phyloP scores from a whole-genome alignment of 2,888 invertebrate genomes.

The Timema podura region DNA sequence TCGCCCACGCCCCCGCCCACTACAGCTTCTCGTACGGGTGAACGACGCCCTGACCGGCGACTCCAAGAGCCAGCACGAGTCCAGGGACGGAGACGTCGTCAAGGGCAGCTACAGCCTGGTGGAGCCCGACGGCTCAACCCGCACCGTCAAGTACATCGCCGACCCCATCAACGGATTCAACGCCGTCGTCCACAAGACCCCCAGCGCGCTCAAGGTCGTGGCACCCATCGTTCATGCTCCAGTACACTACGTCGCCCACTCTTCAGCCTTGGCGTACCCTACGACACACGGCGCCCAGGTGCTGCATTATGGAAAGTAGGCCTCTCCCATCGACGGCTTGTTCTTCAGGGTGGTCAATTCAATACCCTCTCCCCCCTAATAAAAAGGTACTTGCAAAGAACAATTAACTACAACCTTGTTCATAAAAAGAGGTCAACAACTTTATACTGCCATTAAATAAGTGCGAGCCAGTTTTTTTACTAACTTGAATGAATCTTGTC shows the following conservation, averaged over 20 bases:
- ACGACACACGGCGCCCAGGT: background rate
- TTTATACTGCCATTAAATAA: no score
- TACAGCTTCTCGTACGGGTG: conserved; percentile 29
- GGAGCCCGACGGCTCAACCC: conserved; percentile 29
- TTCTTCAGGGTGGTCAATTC: no score
- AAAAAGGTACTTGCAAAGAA: no score
- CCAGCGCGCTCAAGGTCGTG: conserved; percentile 17
- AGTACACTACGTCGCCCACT: conserved; percentile 18
- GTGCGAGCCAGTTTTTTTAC: no score
- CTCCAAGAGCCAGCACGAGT: conserved; percentile 28
- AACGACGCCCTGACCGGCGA: conserved; percentile 30
- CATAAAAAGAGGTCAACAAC: no score
- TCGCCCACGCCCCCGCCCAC: conserved; percentile 29
- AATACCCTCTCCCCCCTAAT: no score
- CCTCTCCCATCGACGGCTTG: no score
- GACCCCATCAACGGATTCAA: conserved; percentile 32
- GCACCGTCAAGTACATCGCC: conserved; percentile 28
- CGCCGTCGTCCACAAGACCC: conserved; percentile 28
- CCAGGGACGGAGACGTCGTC: conserved; percentile 28
- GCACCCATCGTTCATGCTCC: conserved; percentile 22
- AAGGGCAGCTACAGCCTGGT: conserved; percentile 28
- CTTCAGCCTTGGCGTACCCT: conserved; percentile 23
- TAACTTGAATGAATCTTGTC: no score
- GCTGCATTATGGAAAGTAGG: no score
- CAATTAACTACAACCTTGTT: no score